Percentiles rank a stretch among this genome's conserved stretches.
Evolutionary conservation across 1,140 invertebrate genomes (phyloP).

Genomic region (Drosophila orena): DNA sequence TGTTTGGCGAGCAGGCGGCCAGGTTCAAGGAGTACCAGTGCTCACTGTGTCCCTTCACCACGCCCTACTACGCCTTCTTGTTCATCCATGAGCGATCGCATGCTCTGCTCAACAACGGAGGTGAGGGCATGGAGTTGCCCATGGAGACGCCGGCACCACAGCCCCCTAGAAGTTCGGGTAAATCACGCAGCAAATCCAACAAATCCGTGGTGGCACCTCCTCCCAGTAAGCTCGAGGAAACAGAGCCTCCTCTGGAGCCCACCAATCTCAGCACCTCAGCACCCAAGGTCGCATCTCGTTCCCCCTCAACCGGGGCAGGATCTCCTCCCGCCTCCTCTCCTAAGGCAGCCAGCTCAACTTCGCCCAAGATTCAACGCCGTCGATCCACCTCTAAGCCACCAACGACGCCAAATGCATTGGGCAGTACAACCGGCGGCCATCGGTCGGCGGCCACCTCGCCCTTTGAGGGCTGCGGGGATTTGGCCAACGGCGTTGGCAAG

Average conservation of each 20-base stretch:
- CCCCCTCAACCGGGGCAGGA: constrained; percentile 27
- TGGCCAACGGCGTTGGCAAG: constrained; percentile 70
- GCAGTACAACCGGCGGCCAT: constrained; percentile 19
- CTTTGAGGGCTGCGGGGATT: constrained; percentile 57
- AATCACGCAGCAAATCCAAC: constrained; percentile 37
- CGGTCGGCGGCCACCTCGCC: constrained; percentile 75
- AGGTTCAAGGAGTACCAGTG: constrained; percentile 92
- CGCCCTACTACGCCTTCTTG: constrained; percentile 93
- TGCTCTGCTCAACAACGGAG: constrained; percentile 71
- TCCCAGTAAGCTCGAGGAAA: not conserved
- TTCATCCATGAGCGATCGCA: constrained; percentile 96
- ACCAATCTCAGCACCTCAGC: constrained; percentile 60
- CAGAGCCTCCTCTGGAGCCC: constrained; percentile 45
- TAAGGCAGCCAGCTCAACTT: constrained; percentile 37
- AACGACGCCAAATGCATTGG: constrained; percentile 51
- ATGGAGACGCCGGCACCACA: constrained; percentile 29
- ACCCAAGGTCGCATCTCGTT: constrained; percentile 8
- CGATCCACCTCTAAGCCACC: constrained; percentile 16
- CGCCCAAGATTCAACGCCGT: constrained; percentile 32
- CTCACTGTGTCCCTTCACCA: constrained; percentile 95
- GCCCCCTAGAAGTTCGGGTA: constrained; percentile 9
- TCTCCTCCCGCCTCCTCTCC: constrained; percentile 23
- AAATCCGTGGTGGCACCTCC: constrained; percentile 17
- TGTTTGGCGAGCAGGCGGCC: constrained; percentile 86
- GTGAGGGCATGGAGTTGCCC: constrained; percentile 44